Base-by-base conservation (phyloP, 2,888 invertebrate species). In the Dastarcus helophoroides region DNA sequence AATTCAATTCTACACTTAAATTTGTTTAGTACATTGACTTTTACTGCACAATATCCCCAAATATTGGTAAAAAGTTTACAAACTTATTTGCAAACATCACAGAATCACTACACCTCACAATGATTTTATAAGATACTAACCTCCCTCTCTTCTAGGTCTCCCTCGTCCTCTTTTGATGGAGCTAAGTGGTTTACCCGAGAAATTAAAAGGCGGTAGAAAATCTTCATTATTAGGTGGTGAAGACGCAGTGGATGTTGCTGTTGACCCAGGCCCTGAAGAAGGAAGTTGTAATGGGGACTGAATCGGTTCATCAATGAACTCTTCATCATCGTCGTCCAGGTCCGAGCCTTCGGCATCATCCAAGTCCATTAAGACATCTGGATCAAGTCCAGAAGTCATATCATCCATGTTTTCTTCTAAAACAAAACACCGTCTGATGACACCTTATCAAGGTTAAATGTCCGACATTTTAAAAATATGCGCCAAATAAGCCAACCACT, bases 141-240 rank as follows among this genome's bases (percentile, higher is more conserved):
- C 68, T 35, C 77, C 76, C 58, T 84, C 83, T 51, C 84, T 81
- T 38, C 83, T 69, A 7, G 85, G 84, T 47, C 85, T 68, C 4
- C 85, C 84, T 47, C 85, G 67, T 8, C 85, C 84, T 10, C 84
- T 79, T 27, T 84, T 83, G 40, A 84, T 69, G 30, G 76, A 72
- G 32, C 69, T 63, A 29, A 71, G 53, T 27, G 73, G 71, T 53
- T 73, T 73, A 16, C 73, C 70, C 35, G 66, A 63, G 42, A 68
- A 67, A 40, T 63, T 62, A 52, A 74, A 74, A 13, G 75, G 70
- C 24, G 76, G 67, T 14, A 76, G 72, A 33, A 75, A 72, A 51
- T 63, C 63, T 36, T 63, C 64, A 12, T 69, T 71, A 15, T 71
- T 67, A 2, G 73, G 72, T 32, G 62, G 64, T 12, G 75, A 73